Conservation (phyloP, 2,797 vertebrate species). For the Scyliorhinus canicula region DNA sequence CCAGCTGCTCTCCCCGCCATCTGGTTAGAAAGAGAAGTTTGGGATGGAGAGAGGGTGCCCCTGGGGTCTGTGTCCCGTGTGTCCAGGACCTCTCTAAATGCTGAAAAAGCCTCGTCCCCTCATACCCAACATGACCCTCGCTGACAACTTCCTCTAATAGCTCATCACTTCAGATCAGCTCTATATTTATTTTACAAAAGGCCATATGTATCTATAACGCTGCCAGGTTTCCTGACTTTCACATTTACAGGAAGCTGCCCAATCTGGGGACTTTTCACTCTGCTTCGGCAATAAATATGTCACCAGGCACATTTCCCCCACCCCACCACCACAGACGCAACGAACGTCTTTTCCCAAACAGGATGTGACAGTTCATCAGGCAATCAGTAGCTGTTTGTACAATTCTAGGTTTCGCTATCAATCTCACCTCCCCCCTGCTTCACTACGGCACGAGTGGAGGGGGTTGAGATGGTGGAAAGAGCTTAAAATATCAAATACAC, state of each 20-base stretch:
- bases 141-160: background rate
- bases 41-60: background rate
- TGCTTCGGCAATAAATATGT: background rate
- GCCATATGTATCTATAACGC: background rate
- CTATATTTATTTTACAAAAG: background rate
- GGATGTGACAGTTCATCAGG: background rate
- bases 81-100: background rate
- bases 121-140: background rate
- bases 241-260: background rate
- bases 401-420: background rate
- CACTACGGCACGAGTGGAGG: background rate
- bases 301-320: background rate
- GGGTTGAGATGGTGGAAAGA: background rate
- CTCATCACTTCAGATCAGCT: background rate
- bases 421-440: too few relatives aligned
- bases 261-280: background rate
- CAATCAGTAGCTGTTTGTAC: background rate
- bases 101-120: background rate
- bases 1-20: background rate
- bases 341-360: background rate
- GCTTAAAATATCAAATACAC: background rate
- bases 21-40: background rate
- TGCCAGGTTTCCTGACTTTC: background rate
- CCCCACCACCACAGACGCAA: background rate
- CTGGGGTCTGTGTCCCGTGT: background rate